Evolutionary conservation across 2,113 vertebrate species (phyloP).

Genomic region (Ceyx margarethae): DNA sequence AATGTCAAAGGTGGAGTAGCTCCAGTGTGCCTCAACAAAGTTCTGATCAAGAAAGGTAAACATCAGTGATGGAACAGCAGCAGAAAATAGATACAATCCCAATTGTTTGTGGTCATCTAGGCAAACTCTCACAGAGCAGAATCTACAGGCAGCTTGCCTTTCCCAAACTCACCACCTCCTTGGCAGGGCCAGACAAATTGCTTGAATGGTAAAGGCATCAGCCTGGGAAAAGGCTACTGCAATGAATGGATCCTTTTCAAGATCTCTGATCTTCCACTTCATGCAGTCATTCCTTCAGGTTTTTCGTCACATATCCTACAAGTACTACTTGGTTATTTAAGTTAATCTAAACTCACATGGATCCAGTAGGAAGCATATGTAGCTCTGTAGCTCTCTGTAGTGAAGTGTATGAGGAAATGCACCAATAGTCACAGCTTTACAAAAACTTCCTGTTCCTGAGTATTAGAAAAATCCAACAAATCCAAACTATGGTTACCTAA

Average conservation of each 20-base stretch:
- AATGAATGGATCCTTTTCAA: not conserved
- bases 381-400: not conserved
- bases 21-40: not conserved
- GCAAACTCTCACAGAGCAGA: not conserved
- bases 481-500: not conserved
- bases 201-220: rapidly evolving
- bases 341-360: not conserved
- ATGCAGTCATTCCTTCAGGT: not conserved
- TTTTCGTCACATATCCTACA: not conserved
- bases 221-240: not conserved
- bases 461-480: not conserved
- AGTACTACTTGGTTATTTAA: not conserved
- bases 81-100: not conserved
- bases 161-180: not conserved
- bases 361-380: not conserved
- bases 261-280: not conserved
- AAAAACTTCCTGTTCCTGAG: not conserved
- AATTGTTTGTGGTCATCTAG: not conserved
- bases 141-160: not conserved
- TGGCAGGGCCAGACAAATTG: not conserved
- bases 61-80: not conserved
- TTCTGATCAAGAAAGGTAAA: not conserved
- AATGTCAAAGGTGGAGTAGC: not conserved
- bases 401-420: not conserved
- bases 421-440: not conserved